Percentiles rank a stretch among this genome's conserved stretches.
Evolutionary conservation across 1,140 invertebrate genomes (phyloP).

Genomic region (Aphis craccivora): DNA sequence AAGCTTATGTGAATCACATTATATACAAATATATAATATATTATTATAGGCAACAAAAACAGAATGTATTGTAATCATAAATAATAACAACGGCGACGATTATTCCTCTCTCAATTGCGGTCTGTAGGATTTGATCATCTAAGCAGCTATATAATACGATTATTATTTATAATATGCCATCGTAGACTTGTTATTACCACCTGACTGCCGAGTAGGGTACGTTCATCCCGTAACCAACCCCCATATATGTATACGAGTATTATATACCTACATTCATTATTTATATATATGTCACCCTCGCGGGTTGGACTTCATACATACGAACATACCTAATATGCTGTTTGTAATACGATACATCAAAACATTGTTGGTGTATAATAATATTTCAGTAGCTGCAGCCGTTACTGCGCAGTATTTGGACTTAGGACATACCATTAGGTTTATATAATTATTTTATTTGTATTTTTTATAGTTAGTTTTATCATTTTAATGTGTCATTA

Average conservation of each 20-base stretch:
- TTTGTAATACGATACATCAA: not conserved
- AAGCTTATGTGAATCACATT: not conserved
- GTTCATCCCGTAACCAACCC: not conserved
- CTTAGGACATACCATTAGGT: no score
- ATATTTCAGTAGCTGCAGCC: not conserved
- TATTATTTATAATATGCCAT: not conserved
- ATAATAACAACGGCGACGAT: not conserved
- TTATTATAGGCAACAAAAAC: not conserved
- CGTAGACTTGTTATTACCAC: conserved; percentile 26
- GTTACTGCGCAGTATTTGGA: not conserved
- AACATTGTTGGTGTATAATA: not conserved
- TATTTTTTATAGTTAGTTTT: no score
- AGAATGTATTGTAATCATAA: not conserved
- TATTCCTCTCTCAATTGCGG: not conserved
- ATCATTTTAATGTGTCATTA: no score
- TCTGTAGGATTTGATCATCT: conserved; percentile 21
- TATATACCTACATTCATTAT: not conserved
- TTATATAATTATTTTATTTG: no score
- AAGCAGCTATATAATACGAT: not conserved
- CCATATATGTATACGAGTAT: not conserved
- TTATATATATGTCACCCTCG: not conserved
- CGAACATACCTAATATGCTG: not conserved
- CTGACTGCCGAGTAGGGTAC: conserved; percentile 21
- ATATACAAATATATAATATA: not conserved
- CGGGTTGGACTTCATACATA: not conserved